A percentile compares a stretch with the other conserved stretches of the same genome.
Conservation (phyloP, 2,888 invertebrate genomes). For the Geotrupes spiniger region DNA sequence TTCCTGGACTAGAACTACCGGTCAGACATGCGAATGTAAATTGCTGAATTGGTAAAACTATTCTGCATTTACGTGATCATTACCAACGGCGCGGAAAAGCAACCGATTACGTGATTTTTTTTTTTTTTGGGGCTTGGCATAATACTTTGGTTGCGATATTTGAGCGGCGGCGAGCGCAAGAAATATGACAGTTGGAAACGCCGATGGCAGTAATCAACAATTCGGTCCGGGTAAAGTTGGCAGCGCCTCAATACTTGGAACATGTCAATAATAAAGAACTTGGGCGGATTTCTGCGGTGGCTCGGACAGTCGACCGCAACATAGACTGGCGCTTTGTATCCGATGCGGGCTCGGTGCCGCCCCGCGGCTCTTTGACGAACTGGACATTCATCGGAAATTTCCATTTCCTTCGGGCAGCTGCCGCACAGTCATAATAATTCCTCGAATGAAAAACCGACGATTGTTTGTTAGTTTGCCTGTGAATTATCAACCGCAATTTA, state of each 20-base stretch:
- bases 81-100: too few relatives aligned
- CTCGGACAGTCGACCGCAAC: constrained; percentile 11
- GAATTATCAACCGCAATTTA: too few relatives aligned
- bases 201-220: too few relatives aligned
- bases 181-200: too few relatives aligned
- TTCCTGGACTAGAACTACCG: constrained; percentile 15
- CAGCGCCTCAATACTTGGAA: not conserved
- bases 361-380: constrained; percentile 5
- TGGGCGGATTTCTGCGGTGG: constrained; percentile 4
- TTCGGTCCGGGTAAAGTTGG: too few relatives aligned
- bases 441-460: not conserved
- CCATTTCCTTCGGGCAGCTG: not conserved
- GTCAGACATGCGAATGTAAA: constrained; percentile 8
- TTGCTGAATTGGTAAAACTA: not conserved
- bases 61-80: not conserved
- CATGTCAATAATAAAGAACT: constrained; percentile 9
- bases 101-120: too few relatives aligned
- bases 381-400: not conserved
- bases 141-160: too few relatives aligned
- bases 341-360: not conserved
- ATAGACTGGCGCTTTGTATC: constrained; percentile 7
- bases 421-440: too few relatives aligned
- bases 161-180: too few relatives aligned
- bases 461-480: too few relatives aligned
- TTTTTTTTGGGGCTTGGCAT: too few relatives aligned